Percentiles rank a stretch among this genome's conserved stretches.
Evolutionary conservation across 2,113 vertebrate genomes (phyloP).

Genomic region (Campylorhamphus procurvoides): DNA sequence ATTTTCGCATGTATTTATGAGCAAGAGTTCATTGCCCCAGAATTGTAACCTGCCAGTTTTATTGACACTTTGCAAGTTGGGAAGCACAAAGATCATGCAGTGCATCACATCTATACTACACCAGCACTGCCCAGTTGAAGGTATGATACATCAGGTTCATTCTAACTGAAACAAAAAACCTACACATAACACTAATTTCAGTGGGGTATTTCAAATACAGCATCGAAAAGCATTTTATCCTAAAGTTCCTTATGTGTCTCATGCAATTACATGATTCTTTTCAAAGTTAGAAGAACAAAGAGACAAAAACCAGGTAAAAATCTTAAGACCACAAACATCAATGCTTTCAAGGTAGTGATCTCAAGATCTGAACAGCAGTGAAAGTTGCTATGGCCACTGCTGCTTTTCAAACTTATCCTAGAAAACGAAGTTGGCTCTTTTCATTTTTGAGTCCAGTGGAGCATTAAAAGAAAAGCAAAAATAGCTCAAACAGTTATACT

Average conservation of each 20-base stretch:
- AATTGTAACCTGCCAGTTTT: neutral
- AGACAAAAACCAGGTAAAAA: neutral
- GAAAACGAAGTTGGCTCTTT: neutral
- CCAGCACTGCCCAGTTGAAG: neutral
- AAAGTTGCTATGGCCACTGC: neutral
- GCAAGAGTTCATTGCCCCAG: neutral
- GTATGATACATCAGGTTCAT: neutral
- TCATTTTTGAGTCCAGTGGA: neutral
- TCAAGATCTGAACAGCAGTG: neutral
- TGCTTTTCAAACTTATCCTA: neutral
- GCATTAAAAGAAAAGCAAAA: neutral
- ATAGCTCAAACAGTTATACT: neutral
- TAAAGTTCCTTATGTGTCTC: neutral
- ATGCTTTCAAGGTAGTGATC: neutral
- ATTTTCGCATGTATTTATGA: neutral
- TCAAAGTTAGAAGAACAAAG: neutral
- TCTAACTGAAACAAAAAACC: neutral
- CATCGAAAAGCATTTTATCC: neutral
- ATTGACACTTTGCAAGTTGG: neutral
- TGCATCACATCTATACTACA: neutral
- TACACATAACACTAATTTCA: fast-evolving
- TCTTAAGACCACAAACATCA: neutral
- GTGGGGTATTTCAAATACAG: neutral
- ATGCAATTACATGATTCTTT: neutral
- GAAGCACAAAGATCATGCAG: neutral